Conservation (phyloP, 2,113 vertebrate genomes). For the Eublepharis macularius region DNA sequence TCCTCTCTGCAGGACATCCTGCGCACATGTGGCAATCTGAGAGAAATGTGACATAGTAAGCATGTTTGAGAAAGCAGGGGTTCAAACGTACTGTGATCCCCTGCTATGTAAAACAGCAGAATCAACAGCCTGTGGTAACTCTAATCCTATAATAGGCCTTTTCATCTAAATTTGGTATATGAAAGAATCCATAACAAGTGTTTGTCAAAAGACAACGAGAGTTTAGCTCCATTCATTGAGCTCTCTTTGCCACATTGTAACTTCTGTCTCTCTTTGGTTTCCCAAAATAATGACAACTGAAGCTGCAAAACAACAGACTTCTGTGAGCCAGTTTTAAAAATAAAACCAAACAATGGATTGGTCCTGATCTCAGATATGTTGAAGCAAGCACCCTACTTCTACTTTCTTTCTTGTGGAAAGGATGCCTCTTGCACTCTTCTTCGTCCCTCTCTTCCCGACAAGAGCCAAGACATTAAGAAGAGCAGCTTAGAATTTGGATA, state of each 20-base stretch:
- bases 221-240: neutral
- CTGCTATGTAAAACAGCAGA: neutral
- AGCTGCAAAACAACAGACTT: neutral
- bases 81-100: neutral
- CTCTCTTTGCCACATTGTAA: rapidly evolving
- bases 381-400: neutral
- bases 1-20: neutral
- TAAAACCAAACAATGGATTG: rapidly evolving
- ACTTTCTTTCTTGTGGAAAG: neutral
- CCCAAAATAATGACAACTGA: rapidly evolving
- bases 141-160: neutral
- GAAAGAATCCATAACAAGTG: neutral
- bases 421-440: neutral
- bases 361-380: neutral
- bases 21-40: neutral
- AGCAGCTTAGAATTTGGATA: constrained; percentile 8
- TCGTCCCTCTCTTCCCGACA: neutral
- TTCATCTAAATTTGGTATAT: neutral
- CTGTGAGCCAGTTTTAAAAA: neutral
- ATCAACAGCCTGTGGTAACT: neutral
- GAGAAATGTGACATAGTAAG: neutral
- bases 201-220: neutral
- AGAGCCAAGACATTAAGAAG: neutral
- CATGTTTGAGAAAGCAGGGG: neutral
- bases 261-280: rapidly evolving